These are phyloP conservation scores for Nomada ruficornis DNA, from an alignment of 2,888 invertebrate genomes.

Conservation along the genomic window DNA sequence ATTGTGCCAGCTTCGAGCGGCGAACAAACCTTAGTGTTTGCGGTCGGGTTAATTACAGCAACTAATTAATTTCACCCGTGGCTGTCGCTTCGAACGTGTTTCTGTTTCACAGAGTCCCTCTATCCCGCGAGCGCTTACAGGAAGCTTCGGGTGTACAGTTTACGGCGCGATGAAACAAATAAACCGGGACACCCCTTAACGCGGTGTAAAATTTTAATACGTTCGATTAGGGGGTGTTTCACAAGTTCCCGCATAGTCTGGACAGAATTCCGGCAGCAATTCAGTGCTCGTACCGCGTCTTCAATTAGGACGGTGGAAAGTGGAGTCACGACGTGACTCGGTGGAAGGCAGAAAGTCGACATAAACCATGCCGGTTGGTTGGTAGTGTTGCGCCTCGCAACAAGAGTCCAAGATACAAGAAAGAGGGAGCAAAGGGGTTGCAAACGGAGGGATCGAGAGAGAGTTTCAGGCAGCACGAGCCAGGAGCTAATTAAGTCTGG, in stretches of 20 bases:
- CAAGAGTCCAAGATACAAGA: constrained; percentile 35
- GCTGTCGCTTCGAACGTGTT: constrained; percentile 7
- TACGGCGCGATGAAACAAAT: not conserved
- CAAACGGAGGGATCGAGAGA: not conserved
- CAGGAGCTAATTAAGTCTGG: constrained; percentile 75
- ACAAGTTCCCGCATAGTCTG: too few relatives aligned
- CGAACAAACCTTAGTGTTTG: constrained; percentile 35
- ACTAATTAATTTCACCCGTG: constrained; percentile 50
- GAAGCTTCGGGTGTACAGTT: not conserved
- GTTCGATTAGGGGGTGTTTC: not conserved
- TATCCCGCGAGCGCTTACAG: not conserved
- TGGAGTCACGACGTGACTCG: constrained; percentile 51
- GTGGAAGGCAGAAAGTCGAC: constrained; percentile 40
- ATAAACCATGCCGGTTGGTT: constrained; percentile 49
- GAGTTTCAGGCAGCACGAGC: constrained; percentile 43
- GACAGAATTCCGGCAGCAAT: constrained; percentile 16
- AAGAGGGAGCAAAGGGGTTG: not conserved
- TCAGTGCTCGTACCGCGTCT: constrained; percentile 25
- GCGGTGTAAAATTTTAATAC: not conserved
- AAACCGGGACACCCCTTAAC: too few relatives aligned
- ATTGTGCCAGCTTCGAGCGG: constrained; percentile 32
- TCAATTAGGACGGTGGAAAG: constrained; percentile 58
- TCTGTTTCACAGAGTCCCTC: not conserved
- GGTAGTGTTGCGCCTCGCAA: constrained; percentile 25
- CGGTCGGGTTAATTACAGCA: constrained; percentile 45